These are phyloP conservation scores for Gadus chalcogrammus DNA, from an alignment of 2,113 vertebrate species.

Conservation along the genomic window DNA sequence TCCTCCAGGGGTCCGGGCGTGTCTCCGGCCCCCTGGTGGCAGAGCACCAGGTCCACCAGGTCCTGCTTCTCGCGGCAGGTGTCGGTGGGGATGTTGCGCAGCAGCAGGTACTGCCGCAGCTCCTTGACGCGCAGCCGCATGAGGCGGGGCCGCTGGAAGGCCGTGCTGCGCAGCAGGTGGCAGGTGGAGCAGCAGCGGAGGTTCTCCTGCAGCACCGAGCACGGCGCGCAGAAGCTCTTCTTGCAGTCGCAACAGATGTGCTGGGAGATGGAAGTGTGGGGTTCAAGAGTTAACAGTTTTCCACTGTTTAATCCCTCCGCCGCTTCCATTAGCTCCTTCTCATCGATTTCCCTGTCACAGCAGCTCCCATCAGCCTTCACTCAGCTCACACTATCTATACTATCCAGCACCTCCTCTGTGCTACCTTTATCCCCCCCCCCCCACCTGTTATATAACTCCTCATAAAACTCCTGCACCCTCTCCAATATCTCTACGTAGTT, in stretches of 20 bases:
- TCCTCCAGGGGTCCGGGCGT: constrained; percentile 44
- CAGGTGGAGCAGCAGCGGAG: constrained; percentile 88
- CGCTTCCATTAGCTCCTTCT: too few species aligned
- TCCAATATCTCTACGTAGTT: too few species aligned
- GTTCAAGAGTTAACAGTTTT: too few species aligned
- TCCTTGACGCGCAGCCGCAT: constrained; percentile 93
- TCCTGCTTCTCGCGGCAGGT: constrained; percentile 96
- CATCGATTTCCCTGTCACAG: too few species aligned
- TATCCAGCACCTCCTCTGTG: too few species aligned
- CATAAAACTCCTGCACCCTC: too few species aligned
- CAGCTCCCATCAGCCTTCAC: too few species aligned
- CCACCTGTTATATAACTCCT: too few species aligned
- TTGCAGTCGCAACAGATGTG: constrained; percentile 94
- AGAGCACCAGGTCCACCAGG: constrained; percentile 92
- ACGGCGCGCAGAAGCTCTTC: constrained; percentile 92
- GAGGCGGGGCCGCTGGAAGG: constrained; percentile 88
- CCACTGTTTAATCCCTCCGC: too few species aligned
- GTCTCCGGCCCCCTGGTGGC: constrained; percentile 75
- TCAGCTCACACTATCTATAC: too few species aligned
- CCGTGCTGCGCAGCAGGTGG: constrained; percentile 86
- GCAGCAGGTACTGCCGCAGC: constrained; percentile 90
- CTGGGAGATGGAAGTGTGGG: constrained; percentile 52
- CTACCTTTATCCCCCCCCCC: too few species aligned
- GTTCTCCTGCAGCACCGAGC: constrained; percentile 87
- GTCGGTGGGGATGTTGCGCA: constrained; percentile 89